Base-by-base conservation (phyloP, 2,113 vertebrate genomes). In the Rhadina sibilatrix region DNA sequence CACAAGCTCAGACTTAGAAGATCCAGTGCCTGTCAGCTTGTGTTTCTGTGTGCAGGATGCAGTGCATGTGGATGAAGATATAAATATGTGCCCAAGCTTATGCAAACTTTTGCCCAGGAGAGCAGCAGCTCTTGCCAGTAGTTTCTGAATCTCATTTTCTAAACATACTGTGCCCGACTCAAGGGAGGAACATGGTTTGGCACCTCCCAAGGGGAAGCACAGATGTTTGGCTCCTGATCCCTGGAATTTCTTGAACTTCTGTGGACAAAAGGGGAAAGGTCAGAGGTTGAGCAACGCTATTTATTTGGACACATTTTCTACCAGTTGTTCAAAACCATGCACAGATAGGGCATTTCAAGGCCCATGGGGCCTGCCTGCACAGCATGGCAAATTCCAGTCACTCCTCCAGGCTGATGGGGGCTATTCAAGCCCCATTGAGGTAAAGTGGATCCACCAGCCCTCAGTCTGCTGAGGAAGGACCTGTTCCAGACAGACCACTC, bases 171-270 rank as follows among this genome's bases (percentile, higher is more conserved):
- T 85, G 54, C 68, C 38, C 4, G 0, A 7, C 52, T 89, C 70
- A 82, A 0, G 0, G 54, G 63, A 52, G 35, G 44, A 90, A 49
- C 31, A 70, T 1, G 35, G 28, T 40, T 92, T 88, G 96, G 49
- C 83, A 72, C 66, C 77, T 91, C 84, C 40, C 5, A 0, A 61
- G 37, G 70, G 59, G 74, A 84, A 93, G 72, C 46, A 66, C 77
- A 91, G 87, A 93, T 94, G 87, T 95, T 92, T 96, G 91, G 81
- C 83, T 96, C 30, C 47, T 1, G 3, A 11, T 37, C 38, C 22
- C 66, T 70, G 89, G 91, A 95, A 96, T 94, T 95, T 85, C 77
- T 94, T 93, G 81, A 94, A 89, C 89, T 83, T 89, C 59, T 85
- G 24, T 87, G 89, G 44, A 95, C 91, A 92, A 94, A 93, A 94